Evolutionary conservation across 2,797 vertebrate species (phyloP).

Genomic region (Scolopax bukidnonensis): DNA sequence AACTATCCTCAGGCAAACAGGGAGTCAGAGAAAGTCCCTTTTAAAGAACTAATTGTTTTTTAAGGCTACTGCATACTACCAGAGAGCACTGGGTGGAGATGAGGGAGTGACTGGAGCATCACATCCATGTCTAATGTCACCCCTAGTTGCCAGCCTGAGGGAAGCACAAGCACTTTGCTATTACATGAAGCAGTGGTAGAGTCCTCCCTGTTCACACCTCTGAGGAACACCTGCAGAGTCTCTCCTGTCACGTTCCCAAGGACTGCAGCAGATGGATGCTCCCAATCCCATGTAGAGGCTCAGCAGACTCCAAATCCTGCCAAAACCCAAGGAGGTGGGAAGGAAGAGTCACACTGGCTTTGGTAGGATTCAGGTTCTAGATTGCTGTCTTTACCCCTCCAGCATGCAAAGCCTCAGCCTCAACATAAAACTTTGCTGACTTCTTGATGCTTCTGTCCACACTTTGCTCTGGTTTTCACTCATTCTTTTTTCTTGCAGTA

Average conservation of each 20-base stretch:
- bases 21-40: neutral
- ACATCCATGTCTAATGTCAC: neutral
- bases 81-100: neutral
- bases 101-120: neutral
- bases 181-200: neutral
- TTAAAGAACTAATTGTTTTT: neutral
- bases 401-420: neutral
- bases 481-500: neutral
- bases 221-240: neutral
- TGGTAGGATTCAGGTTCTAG: neutral
- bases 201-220: neutral
- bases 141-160: neutral
- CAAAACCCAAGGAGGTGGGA: neutral
- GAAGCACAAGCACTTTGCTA: neutral
- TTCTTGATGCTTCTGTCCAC: neutral
- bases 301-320: neutral
- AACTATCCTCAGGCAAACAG: neutral
- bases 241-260: neutral
- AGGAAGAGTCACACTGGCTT: neutral
- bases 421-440: neutral
- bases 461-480: neutral
- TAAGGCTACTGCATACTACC: neutral
- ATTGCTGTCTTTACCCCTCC: neutral
- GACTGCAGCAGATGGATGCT: neutral
- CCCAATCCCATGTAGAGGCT: neutral